Evolutionary conservation across 2,888 invertebrate species (phyloP).

Genomic region (Lottia scabra): DNA sequence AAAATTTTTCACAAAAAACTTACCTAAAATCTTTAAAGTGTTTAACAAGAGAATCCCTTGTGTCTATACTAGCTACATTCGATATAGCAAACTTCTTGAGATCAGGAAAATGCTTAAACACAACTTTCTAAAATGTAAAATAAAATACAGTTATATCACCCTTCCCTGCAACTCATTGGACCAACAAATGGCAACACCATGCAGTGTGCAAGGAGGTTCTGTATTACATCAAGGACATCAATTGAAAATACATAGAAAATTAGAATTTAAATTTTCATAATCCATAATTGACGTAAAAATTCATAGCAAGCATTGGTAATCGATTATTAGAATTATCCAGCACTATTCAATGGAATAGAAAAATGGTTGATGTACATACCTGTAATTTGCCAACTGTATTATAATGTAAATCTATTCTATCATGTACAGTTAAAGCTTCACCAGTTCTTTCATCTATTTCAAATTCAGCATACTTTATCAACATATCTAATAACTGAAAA

Average conservation of each 20-base stretch:
- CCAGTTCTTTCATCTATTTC: conserved; percentile 98
- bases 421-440: conserved; percentile 91
- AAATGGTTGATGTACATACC: conserved; percentile 52
- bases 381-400: conserved; percentile 86
- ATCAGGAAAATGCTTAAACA: conserved; percentile 92
- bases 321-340: too few species aligned
- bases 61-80: conserved; percentile 96
- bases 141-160: too few species aligned
- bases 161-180: too few species aligned
- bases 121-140: conserved; percentile 80
- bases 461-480: conserved; percentile 96
- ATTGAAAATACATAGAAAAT: too few species aligned
- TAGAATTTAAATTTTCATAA: too few species aligned
- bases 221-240: too few species aligned
- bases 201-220: too few species aligned
- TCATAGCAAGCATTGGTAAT: too few species aligned
- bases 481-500: conserved; percentile 89
- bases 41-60: conserved; percentile 83
- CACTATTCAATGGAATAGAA: too few species aligned
- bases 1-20: too few species aligned
- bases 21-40: conserved; percentile 78
- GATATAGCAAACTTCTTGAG: conserved; percentile 87
- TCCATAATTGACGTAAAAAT: too few species aligned
- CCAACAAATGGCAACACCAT: too few species aligned
- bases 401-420: conserved; percentile 95